Percentiles rank a stretch among this genome's conserved stretches.
Conservation (phyloP, 2,888 invertebrate species). For the Acheta domesticus region DNA sequence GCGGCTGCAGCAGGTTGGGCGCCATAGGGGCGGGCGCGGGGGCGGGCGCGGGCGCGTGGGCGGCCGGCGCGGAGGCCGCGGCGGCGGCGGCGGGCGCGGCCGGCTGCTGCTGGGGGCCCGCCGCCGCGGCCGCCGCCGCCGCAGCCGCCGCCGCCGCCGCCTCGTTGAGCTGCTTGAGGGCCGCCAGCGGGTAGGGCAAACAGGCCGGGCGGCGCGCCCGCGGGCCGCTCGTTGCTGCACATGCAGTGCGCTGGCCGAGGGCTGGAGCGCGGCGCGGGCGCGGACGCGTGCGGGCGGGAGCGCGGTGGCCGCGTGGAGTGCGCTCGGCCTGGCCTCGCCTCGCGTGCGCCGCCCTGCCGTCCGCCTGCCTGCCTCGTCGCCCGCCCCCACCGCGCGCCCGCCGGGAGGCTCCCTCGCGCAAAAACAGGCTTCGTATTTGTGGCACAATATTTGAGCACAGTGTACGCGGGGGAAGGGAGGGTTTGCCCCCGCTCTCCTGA, state of each 20-base stretch:
- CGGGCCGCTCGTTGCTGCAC: conserved; percentile 53
- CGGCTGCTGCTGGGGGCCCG: conserved; percentile 57
- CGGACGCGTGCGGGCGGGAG: neutral
- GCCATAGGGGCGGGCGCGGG: conserved; percentile 44
- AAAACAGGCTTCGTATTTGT: conserved; percentile 27
- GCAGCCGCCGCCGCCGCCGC: conserved; percentile 60
- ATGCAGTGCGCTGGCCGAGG: conserved; percentile 38
- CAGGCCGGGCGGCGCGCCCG: conserved; percentile 74
- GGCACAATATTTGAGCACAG: conserved; percentile 33
- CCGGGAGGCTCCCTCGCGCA: neutral
- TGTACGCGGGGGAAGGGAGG: conserved; percentile 25
- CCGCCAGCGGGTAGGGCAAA: conserved; percentile 53
- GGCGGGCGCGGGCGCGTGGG: conserved; percentile 18
- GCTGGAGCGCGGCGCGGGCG: neutral
- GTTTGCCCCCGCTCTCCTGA: neutral
- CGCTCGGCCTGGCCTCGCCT: conserved; percentile 23
- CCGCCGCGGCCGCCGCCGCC: conserved; percentile 84
- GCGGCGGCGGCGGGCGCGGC: conserved; percentile 32
- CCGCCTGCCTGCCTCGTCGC: conserved; percentile 21
- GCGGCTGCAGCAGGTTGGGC: conserved; percentile 50
- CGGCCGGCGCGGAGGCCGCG: conserved; percentile 31
- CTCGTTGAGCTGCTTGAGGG: conserved; percentile 57
- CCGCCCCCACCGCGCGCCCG: conserved; percentile 19
- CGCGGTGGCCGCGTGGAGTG: neutral
- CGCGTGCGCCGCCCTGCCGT: too few species aligned